Base-by-base conservation (phyloP, 2,888 invertebrate genomes). In the Cheilosia impressa region DNA sequence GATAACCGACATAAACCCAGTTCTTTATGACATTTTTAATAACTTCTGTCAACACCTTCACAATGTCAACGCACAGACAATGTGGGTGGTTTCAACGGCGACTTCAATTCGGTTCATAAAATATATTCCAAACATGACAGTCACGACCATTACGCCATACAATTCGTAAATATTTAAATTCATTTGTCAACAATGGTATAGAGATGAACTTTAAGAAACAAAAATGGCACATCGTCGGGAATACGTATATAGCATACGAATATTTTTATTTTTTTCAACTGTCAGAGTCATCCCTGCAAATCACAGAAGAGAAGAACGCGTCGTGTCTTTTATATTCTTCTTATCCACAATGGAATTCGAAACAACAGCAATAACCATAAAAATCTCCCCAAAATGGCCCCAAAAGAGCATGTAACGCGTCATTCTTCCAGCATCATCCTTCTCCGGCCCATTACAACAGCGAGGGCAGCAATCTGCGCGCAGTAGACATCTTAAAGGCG, bases 321-420 rank as follows among this genome's bases (percentile, higher is more conserved):
- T 66, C 66, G 69, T 66, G 58, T 60, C 55, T 77, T 73, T 68
- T 73, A 45, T 76, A 19, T 57, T 69, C 58, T 58, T 63, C 57
- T 60, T 79, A 79, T 84, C 69, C 68, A 76, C 75, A 79, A 78
- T 66, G 84, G 75, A 79, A 84, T 85, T 80, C 81, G 34, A 72
- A 77, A 85, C 85, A 77, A 81, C 80, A 68, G 66, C 68, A 85
- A 85, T 85, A 85, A 85, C 76, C 77, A 85, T 85, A 85, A 85
- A 85, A 85, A 52, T 85, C 81, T 72, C 62, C 71, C 68, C 80
- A 85, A 85, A 81, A 85, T 85, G 85, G 85, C 81, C 63, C 80
- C 85, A 81, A 81, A 85, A 80, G 80, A 85, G 66, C 81, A 85
- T 85, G 85, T 85, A 76, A 66, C 81, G 71, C 84, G 84, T 85